Base-by-base conservation (phyloP, 2,888 invertebrate genomes). In the Brenthis hecate region DNA sequence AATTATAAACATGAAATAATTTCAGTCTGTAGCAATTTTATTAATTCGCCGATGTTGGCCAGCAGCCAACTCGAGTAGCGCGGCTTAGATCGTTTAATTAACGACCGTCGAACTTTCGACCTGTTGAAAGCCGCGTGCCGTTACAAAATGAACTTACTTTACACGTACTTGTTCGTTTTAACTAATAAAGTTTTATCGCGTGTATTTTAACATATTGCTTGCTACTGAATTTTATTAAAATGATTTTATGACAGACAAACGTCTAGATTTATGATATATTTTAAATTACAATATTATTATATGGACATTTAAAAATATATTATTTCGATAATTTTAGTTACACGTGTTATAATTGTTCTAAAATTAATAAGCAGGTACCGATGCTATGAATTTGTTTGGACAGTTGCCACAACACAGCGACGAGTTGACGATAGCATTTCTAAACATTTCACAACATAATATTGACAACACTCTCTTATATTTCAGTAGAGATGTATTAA, bases 51-150 rank as follows among this genome's bases (percentile, higher is more conserved):
- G 79, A 76, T 75, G 83, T 83, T 91, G 91, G 91, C 85, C 76
- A 77, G 79, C 77, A 71, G 86, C 91, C 91, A 91, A 85, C 80
- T 82, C 81, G 82, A 83, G 85, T 84, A 80, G 82, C 83, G 81
- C 83, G 86, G 85, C 88, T 89, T 86, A 87, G 88, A 89, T 87
- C 88, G 88, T 91, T 90, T 91, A 91, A 92, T 92, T 91, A 91
- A 91, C 90, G 89, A 89, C 79, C 89, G 87, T 86, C 87, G 87
- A 91, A 91, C 91, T 91, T 91, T 86, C 86, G 88, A 91, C 92
- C 91, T 92, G 91, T 92, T 92, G 92, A 92, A 88, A 91, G 86
- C 86, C 76, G 80, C 78, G 70, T 70, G 88, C 85, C 89, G 88
- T 86, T 82, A 82, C 81, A 83, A 82, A 84, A 75, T 84, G 81